Evolutionary conservation across 1,140 invertebrate genomes (phyloP), one percentile per base, ranked within the genome.

Genomic region (Heliconius hermathena): DNA sequence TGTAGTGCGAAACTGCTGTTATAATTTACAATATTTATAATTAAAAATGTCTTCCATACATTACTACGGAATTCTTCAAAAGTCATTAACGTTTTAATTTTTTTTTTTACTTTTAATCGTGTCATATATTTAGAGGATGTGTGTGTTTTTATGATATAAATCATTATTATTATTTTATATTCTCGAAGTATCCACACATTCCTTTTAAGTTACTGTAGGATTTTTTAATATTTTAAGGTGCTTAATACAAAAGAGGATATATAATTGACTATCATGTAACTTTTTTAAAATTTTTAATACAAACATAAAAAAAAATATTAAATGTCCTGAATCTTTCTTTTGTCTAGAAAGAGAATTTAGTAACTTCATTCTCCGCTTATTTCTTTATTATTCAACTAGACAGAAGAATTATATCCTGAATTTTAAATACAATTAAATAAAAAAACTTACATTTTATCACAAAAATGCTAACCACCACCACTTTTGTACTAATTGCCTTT

Each of bases 81-180:
- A 60, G 8, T 22, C 9, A 60, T 3, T 60, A 22, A 60, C 3
- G 8, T 60, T n/a, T 60, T n/a, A 9, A 60, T n/a, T n/a, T 57
- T n/a, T 57, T 22, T n/a, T 57, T 57, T 57, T n/a, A 57, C 3
- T 11, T 57, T 22, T 9, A 22, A 22, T 11, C 6, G 20, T 60
- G 54, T 60, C 54, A 60, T 60, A 60, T 60, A 60, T 60, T 22
- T 60, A 22, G n/a, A 60, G 54, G 54, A 60, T 26, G 9, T 60
- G 54, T 60, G 54, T 60, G n/a, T 60, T 60, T 26, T 22, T 60
- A 60, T 22, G 3, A 22, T 60, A 26, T 60, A 11, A 60, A 60
- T 60, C 6, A 60, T 9, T 8, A 60, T 9, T 22, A 60, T n/a
- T 60, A 60, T 22, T 60, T 22, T 22, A 22, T 11, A n/a, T 57